Percentiles rank a stretch among this genome's conserved stretches.
Evolutionary conservation across 1,140 invertebrate species (phyloP).

Genomic region (Lepidurus arcticus): DNA sequence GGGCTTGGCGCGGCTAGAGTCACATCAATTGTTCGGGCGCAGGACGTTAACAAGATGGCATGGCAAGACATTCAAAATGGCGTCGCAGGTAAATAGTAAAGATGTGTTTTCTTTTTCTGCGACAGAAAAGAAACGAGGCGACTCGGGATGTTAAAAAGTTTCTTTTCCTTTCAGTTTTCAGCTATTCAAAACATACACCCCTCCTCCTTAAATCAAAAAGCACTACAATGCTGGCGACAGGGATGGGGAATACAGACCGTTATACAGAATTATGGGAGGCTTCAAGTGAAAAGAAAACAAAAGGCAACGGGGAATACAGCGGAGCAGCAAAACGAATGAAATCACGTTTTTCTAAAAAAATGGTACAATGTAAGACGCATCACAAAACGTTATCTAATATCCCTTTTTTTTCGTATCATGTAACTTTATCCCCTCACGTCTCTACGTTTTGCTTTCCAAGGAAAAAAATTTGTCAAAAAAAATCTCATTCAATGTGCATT

Average conservation of each 20-base stretch:
- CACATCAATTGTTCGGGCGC: slow-evolving; percentile 14
- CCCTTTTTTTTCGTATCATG: slow-evolving; percentile 15
- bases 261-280: not conserved
- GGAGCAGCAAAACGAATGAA: slow-evolving; percentile 15
- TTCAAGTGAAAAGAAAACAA: not conserved
- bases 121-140: not conserved
- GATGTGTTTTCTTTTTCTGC: not conserved
- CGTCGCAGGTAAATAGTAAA: not conserved
- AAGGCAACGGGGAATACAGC: slow-evolving; percentile 4
- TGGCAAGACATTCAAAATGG: slow-evolving; percentile 1
- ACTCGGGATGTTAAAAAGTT: not conserved
- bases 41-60: slow-evolving; percentile 19
- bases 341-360: slow-evolving; percentile 22
- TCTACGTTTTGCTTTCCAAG: not conserved
- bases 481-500: slow-evolving; percentile 22
- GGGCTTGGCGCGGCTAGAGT: not conserved
- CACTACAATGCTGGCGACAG: slow-evolving; percentile 8
- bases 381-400: slow-evolving; percentile 20
- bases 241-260: not conserved
- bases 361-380: slow-evolving; percentile 17
- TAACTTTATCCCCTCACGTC: not conserved
- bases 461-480: slow-evolving; percentile 1
- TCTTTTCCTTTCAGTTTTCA: not conserved
- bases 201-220: slow-evolving; percentile 6
- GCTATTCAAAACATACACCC: not conserved